phyloP scores from a whole-genome alignment of 2,113 vertebrate genomes.

The Pelecanus crispus region DNA sequence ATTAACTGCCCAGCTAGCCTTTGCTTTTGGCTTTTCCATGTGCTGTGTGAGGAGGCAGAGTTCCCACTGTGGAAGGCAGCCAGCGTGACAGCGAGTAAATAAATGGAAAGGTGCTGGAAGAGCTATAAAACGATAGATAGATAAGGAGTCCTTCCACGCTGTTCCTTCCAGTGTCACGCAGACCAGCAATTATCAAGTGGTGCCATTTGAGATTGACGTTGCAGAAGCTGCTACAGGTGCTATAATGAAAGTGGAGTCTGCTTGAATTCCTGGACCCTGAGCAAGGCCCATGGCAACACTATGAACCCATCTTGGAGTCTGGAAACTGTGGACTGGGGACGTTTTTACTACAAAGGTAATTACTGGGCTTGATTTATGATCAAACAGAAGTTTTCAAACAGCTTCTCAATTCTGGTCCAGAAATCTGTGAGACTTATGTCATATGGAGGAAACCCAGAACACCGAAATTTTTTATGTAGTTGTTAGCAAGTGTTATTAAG shows the following conservation, averaged over 20 bases:
- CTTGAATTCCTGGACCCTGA: background rate
- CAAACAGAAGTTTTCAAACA: background rate
- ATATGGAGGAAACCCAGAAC: conserved; percentile 2
- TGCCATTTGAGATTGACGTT: background rate
- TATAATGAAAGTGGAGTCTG: background rate
- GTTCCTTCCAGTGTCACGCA: background rate
- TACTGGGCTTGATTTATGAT: background rate
- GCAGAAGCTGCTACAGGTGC: background rate
- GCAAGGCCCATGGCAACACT: background rate
- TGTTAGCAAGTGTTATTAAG: background rate
- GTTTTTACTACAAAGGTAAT: background rate
- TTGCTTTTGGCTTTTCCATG: background rate
- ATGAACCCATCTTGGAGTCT: background rate
- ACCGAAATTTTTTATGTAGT: background rate
- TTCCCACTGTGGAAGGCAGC: background rate
- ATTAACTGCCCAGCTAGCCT: background rate
- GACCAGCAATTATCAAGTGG: background rate
- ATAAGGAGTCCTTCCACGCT: background rate
- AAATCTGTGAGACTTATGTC: conserved; percentile 14
- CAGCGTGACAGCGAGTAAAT: background rate
- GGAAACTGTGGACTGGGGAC: background rate
- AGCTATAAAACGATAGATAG: background rate
- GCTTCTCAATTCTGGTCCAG: background rate
- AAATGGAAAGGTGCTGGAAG: background rate
- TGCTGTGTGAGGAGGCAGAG: background rate